A percentile compares a stretch with the other conserved stretches of the same genome.
Evolutionary conservation across 2,797 vertebrate species (phyloP).

Genomic region (Sebastes umbrosus): DNA sequence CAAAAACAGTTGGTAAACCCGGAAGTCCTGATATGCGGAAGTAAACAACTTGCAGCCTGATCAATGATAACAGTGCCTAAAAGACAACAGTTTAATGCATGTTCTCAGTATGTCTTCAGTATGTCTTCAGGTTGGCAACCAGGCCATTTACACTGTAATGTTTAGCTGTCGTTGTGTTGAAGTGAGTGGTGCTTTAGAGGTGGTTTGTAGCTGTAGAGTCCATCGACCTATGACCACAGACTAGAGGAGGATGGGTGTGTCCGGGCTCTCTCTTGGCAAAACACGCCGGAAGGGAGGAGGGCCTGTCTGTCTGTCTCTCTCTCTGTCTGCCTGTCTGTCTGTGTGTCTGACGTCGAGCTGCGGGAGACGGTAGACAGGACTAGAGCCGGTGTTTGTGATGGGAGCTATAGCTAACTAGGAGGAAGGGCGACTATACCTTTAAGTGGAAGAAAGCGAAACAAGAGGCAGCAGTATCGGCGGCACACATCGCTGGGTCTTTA

Average conservation of each 20-base stretch:
- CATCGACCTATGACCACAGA: neutral
- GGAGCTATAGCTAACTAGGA: slow-evolving; percentile 37
- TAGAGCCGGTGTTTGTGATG: slow-evolving; percentile 43
- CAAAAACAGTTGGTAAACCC: too few species aligned
- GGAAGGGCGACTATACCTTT: slow-evolving; percentile 68
- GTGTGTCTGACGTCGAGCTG: slow-evolving; percentile 49
- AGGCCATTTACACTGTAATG: rapidly evolving
- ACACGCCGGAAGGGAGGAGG: slow-evolving; percentile 57
- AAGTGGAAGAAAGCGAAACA: slow-evolving; percentile 67
- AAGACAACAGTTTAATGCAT: neutral
- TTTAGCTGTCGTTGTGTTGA: neutral
- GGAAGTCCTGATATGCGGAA: too few species aligned
- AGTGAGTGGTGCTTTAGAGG: neutral
- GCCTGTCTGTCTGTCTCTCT: slow-evolving; percentile 1
- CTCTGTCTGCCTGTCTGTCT: slow-evolving; percentile 6
- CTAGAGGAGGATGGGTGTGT: slow-evolving; percentile 43
- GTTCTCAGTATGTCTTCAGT: neutral
- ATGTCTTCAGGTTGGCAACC: neutral
- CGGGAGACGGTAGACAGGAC: slow-evolving; percentile 1
- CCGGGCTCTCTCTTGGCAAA: neutral
- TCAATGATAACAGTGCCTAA: too few species aligned
- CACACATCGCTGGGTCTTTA: slow-evolving; percentile 19
- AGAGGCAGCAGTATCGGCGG: slow-evolving; percentile 16
- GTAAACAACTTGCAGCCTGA: too few species aligned
- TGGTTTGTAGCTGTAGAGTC: neutral